These are phyloP conservation scores for Aphaenogaster floridana DNA, from an alignment of 1,140 invertebrate species.

Conservation along the genomic window DNA sequence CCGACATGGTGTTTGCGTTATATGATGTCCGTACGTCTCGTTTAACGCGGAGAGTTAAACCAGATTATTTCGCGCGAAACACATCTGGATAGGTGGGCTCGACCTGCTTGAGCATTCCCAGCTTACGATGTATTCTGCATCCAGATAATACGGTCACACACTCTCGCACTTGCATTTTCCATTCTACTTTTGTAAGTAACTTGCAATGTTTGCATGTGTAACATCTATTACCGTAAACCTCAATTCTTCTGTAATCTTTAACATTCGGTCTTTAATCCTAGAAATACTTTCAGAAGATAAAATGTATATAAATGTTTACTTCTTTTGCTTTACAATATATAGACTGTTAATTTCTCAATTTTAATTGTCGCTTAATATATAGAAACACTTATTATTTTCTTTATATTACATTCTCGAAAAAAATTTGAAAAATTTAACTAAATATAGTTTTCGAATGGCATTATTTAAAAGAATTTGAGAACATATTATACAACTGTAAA, in stretches of 20 bases:
- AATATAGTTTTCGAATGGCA: background rate
- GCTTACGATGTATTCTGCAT: background rate
- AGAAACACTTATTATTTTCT: background rate
- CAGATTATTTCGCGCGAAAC: conserved; percentile 22
- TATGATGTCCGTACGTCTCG: conserved; percentile 30
- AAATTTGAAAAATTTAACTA: background rate
- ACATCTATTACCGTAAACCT: background rate
- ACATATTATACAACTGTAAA: background rate
- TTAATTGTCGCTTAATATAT: background rate
- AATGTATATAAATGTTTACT: background rate
- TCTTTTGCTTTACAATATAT: background rate
- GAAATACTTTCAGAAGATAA: background rate
- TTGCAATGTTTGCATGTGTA: background rate
- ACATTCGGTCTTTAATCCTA: background rate
- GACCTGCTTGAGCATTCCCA: background rate
- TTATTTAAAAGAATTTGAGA: background rate
- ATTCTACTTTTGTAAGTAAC: background rate
- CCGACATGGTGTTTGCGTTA: conserved; percentile 24
- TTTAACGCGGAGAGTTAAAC: conserved; percentile 41
- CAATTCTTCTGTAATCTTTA: background rate
- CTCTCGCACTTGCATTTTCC: background rate
- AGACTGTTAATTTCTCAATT: background rate
- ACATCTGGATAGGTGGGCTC: background rate
- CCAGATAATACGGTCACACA: background rate
- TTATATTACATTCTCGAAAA: background rate